Conservation (phyloP, 2,888 invertebrate genomes). For the Lysandra bellargus region DNA sequence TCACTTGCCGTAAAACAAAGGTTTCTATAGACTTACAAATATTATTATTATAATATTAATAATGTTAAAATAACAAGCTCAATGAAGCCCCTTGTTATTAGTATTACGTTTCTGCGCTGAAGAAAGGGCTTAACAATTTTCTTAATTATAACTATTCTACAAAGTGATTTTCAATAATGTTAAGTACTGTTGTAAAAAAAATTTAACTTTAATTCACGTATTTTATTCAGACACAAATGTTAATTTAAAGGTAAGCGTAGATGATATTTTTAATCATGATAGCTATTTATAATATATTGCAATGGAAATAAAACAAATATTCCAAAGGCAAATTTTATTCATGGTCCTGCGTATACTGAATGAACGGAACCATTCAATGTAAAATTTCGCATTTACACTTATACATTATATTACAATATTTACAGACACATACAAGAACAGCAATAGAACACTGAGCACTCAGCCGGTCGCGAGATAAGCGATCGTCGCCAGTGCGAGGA, state of each 20-base stretch:
- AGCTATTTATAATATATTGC: neutral
- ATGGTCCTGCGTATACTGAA: slow-evolving; percentile 79
- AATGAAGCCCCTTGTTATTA: neutral
- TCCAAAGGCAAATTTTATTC: slow-evolving; percentile 78
- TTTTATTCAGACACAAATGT: too few relatives aligned
- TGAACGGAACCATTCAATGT: slow-evolving; percentile 79
- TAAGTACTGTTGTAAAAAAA: too few relatives aligned
- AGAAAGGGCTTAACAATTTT: neutral
- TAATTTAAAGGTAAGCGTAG: too few relatives aligned
- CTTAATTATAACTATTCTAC: neutral
- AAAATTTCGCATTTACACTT: slow-evolving; percentile 73
- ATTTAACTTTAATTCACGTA: too few relatives aligned
- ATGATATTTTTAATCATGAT: too few relatives aligned
- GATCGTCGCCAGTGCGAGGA: slow-evolving; percentile 54
- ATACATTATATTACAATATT: slow-evolving; percentile 74
- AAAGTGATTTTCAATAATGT: too few relatives aligned
- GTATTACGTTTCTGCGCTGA: neutral
- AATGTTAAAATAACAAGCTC: neutral
- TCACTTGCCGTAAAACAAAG: slow-evolving; percentile 16
- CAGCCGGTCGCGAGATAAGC: slow-evolving; percentile 66
- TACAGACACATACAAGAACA: slow-evolving; percentile 65
- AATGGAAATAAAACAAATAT: slow-evolving; percentile 44
- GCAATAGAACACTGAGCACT: slow-evolving; percentile 68
- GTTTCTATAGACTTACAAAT: neutral
- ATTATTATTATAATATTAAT: neutral